These are phyloP conservation scores for Melipona beecheii DNA, from an alignment of 2,888 invertebrate genomes.

Conservation along the genomic window DNA sequence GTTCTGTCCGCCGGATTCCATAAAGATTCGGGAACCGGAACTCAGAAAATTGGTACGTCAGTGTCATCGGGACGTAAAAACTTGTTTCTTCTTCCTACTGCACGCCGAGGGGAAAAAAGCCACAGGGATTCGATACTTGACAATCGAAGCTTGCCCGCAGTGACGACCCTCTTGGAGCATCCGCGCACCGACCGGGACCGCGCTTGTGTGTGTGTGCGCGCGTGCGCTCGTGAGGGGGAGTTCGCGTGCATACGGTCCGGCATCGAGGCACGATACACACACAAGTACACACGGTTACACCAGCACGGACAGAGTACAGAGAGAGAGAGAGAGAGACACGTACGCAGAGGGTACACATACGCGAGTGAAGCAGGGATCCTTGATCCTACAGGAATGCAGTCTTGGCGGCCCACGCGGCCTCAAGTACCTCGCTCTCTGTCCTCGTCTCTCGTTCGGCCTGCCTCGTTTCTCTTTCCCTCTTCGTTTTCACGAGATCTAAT, in stretches of 20 bases:
- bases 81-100: constrained; percentile 56
- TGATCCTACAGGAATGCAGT: constrained; percentile 83
- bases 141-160: constrained; percentile 56
- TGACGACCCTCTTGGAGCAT: constrained; percentile 47
- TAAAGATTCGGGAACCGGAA: constrained; percentile 54
- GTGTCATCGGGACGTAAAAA: constrained; percentile 66
- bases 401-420: constrained; percentile 81
- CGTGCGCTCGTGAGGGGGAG: constrained; percentile 30
- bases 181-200: not conserved
- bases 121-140: constrained; percentile 61
- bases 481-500: constrained; percentile 76
- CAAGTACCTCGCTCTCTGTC: constrained; percentile 67
- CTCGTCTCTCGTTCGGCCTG: constrained; percentile 29
- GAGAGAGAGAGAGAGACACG: too few species aligned
- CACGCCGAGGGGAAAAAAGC: constrained; percentile 48
- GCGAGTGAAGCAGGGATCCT: constrained; percentile 78
- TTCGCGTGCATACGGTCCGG: constrained; percentile 15
- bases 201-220: not conserved
- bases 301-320: constrained; percentile 27
- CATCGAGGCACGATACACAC: not conserved
- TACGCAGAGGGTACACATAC: constrained; percentile 48
- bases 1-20: constrained; percentile 18
- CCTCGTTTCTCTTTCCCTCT: constrained; percentile 60
- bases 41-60: constrained; percentile 69
- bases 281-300: constrained; percentile 34